Percentiles rank a stretch among this genome's conserved stretches.
Evolutionary conservation across 1,140 invertebrate genomes (phyloP).

Genomic region (Formica exsecta): DNA sequence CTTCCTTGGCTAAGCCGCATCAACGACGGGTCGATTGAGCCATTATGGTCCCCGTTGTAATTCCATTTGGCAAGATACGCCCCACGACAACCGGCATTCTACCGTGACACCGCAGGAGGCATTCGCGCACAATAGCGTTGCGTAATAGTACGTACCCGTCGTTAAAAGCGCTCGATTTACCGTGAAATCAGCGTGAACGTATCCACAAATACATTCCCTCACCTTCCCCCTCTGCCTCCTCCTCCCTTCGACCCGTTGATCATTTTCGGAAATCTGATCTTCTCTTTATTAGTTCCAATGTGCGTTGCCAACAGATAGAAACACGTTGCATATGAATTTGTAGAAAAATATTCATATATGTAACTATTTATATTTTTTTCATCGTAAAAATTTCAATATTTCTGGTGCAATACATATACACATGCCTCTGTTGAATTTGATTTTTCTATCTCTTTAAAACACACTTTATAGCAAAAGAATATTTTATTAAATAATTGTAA

Average conservation of each 20-base stretch:
- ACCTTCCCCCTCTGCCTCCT: neutral
- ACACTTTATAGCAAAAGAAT: too few relatives aligned
- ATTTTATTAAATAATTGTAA: too few relatives aligned
- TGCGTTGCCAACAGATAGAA: conserved; percentile 13
- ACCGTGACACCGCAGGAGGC: conserved; percentile 76
- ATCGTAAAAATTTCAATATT: too few relatives aligned
- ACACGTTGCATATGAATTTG: neutral
- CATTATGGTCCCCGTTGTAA: conserved; percentile 72
- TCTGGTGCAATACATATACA: too few relatives aligned
- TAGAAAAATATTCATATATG: neutral
- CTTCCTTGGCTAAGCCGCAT: conserved; percentile 61
- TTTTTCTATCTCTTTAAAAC: too few relatives aligned
- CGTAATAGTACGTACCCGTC: conserved; percentile 62
- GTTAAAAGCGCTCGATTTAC: conserved; percentile 75
- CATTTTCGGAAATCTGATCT: conserved; percentile 66
- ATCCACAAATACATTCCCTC: conserved; percentile 13
- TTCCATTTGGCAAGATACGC: conserved; percentile 72
- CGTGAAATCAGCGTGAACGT: conserved; percentile 72
- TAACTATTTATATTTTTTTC: neutral
- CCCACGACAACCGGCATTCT: conserved; percentile 63
- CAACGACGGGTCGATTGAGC: conserved; percentile 74
- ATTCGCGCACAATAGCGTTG: conserved; percentile 69
- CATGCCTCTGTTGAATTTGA: too few relatives aligned
- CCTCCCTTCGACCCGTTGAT: conserved; percentile 66
- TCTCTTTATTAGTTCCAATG: neutral